These are phyloP conservation scores for Scytalopus superciliaris DNA, from an alignment of 2,113 vertebrate genomes.

Conservation along the genomic window DNA sequence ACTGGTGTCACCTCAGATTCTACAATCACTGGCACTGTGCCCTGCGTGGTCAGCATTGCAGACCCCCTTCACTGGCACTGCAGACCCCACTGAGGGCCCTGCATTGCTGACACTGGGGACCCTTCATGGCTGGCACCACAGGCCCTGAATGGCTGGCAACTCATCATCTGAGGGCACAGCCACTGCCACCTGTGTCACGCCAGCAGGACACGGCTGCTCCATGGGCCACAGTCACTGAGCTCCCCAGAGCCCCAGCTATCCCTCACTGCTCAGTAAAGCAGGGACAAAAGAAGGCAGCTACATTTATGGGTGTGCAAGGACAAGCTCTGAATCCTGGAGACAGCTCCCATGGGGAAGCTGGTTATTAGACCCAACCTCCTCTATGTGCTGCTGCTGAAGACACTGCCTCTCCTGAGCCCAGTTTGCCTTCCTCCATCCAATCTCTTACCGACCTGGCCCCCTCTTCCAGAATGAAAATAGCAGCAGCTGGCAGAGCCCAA, in stretches of 20 bases:
- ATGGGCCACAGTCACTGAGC: rapidly evolving
- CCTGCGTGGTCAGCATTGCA: not conserved
- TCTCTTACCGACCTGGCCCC: not conserved
- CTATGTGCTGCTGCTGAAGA: not conserved
- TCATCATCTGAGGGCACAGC: not conserved
- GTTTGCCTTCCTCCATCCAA: not conserved
- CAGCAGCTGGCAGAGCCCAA: not conserved
- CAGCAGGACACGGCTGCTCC: not conserved
- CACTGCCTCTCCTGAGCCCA: not conserved
- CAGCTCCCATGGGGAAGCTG: not conserved
- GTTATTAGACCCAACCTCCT: not conserved
- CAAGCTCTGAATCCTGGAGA: not conserved
- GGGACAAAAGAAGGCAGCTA: not conserved
- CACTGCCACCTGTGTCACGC: not conserved
- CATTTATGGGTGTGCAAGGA: not conserved
- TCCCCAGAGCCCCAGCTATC: not conserved
- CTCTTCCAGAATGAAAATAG: not conserved
- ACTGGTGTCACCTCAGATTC: not conserved
- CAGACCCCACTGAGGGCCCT: not conserved
- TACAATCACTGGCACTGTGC: not conserved
- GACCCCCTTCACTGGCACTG: not conserved
- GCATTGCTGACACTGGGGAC: not conserved
- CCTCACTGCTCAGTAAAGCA: not conserved
- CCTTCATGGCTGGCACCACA: not conserved
- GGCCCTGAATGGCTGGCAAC: not conserved